Conservation (phyloP, 2,888 invertebrate species). For the Lepidonotus clava region DNA sequence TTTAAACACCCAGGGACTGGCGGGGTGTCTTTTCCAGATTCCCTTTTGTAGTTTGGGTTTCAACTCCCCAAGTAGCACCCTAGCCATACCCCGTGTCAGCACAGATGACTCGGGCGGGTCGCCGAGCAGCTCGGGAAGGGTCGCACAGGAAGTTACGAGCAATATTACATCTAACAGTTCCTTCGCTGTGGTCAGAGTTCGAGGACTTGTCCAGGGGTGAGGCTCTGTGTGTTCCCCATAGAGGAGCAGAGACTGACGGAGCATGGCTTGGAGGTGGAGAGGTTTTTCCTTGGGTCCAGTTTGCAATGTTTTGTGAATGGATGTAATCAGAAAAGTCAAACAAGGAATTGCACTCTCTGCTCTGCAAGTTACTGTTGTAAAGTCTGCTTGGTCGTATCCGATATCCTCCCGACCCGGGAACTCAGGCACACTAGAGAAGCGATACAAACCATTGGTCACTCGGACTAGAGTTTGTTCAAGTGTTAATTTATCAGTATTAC, state of each 20-base stretch:
- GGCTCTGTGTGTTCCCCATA: neutral
- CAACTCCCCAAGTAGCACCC: neutral
- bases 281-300: neutral
- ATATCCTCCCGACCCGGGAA: neutral
- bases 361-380: neutral
- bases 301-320: neutral
- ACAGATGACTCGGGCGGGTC: neutral
- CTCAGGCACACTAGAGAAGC: neutral
- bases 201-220: neutral
- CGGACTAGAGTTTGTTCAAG: neutral
- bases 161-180: neutral
- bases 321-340: neutral
- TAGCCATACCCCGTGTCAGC: neutral
- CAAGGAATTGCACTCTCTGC: neutral
- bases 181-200: neutral
- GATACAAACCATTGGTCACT: neutral
- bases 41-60: slow-evolving; percentile 2
- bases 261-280: neutral
- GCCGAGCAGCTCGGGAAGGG: neutral
- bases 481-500: neutral
- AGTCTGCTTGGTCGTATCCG: neutral
- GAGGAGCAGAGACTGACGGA: neutral
- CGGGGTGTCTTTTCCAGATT: slow-evolving; percentile 29
- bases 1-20: neutral
- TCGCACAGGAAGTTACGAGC: neutral